Conservation (phyloP, 2,113 vertebrate genomes). For the Scalopus aquaticus region DNA sequence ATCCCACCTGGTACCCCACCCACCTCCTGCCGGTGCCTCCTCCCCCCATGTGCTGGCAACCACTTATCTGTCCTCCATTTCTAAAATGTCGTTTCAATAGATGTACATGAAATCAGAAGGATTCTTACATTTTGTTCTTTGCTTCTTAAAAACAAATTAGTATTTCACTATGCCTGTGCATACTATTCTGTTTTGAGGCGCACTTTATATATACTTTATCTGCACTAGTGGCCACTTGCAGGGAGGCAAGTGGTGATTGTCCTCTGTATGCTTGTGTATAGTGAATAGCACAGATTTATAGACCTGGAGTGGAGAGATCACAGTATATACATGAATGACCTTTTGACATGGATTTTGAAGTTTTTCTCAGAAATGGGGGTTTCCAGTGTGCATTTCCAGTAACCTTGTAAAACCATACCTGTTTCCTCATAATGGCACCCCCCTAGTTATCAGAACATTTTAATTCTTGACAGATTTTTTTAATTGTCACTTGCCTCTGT, state of each 20-base stretch:
- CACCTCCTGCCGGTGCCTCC: not conserved
- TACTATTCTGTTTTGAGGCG: not conserved
- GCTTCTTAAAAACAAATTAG: constrained; percentile 46
- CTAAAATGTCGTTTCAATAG: not conserved
- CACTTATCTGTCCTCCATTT: not conserved
- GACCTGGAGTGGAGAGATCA: not conserved
- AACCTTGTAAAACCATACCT: not conserved
- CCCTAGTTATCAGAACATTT: not conserved
- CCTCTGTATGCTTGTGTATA: not conserved
- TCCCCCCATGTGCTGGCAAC: not conserved
- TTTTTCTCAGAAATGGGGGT: constrained; percentile 11
- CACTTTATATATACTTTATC: not conserved
- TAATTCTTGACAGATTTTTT: constrained; percentile 5
- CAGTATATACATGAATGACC: not conserved
- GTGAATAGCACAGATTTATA: not conserved
- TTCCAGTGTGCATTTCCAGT: not conserved
- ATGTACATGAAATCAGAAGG: not conserved
- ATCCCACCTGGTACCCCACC: not conserved
- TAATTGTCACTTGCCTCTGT: not conserved
- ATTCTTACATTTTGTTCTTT: not conserved
- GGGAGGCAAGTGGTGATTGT: not conserved
- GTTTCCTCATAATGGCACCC: not conserved
- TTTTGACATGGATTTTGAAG: not conserved
- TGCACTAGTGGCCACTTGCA: not conserved
- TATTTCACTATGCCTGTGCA: not conserved